Evolutionary conservation across 1,140 invertebrate genomes (phyloP).

Genomic region (Tetranychus cinnabarinus): DNA sequence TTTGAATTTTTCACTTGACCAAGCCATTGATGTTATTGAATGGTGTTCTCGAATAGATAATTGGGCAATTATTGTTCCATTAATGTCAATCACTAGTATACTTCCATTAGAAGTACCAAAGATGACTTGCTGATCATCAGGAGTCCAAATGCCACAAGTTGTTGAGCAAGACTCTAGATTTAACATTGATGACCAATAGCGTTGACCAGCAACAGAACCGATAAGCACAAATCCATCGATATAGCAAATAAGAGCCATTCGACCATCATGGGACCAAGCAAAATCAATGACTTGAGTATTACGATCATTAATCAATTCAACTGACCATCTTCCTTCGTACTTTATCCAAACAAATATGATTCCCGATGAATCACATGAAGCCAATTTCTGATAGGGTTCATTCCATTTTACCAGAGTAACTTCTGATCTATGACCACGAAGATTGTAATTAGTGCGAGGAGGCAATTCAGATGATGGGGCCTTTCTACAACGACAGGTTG

Average conservation of each 20-base stretch:
- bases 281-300: constrained; percentile 83
- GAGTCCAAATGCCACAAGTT: constrained; percentile 89
- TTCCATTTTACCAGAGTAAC: constrained; percentile 95
- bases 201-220: constrained; percentile 80
- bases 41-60: constrained; percentile 51
- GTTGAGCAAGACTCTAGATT: constrained; percentile 65
- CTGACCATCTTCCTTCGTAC: constrained; percentile 94
- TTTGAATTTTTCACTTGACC: constrained; percentile 93
- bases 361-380: constrained; percentile 87
- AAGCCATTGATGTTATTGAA: constrained; percentile 61
- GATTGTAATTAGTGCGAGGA: constrained; percentile 84
- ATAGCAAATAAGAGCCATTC: constrained; percentile 94
- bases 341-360: constrained; percentile 99
- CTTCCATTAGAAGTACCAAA: constrained; percentile 80
- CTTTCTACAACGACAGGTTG: constrained; percentile 47
- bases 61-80: constrained; percentile 78
- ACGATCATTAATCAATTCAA: constrained; percentile 92
- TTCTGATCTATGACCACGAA: constrained; percentile 82
- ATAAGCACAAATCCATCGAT: constrained; percentile 90
- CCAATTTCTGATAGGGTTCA: constrained; percentile 90
- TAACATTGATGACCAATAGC: constrained; percentile 94
- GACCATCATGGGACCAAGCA: constrained; percentile 92
- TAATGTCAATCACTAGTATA: constrained; percentile 78
- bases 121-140: constrained; percentile 88
- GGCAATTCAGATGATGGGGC: constrained; percentile 42